A percentile compares a stretch with the other conserved stretches of the same genome.
Conservation (phyloP, 2,113 vertebrate species). For the Plecturocebus donacophilus region DNA sequence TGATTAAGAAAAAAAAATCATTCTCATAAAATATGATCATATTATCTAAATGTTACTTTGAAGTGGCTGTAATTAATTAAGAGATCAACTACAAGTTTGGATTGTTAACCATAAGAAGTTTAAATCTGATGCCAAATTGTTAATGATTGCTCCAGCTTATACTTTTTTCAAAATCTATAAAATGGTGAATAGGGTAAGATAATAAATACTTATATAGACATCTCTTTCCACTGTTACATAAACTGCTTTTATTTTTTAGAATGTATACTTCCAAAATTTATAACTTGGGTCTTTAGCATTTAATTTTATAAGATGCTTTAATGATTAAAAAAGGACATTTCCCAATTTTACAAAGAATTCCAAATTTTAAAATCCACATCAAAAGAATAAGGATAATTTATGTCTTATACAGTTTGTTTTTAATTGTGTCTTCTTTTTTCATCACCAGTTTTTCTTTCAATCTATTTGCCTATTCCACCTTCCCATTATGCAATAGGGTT, state of each 20-base stretch:
- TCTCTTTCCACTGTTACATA: background rate
- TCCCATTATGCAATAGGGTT: background rate
- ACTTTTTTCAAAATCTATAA: background rate
- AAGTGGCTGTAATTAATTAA: background rate
- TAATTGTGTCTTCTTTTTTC: background rate
- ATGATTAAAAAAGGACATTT: background rate
- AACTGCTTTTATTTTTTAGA: background rate
- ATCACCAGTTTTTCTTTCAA: background rate
- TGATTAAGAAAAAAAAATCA: background rate
- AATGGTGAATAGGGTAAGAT: background rate
- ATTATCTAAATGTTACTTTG: background rate
- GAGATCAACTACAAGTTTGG: background rate
- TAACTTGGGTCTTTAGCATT: background rate
- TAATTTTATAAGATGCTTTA: background rate
- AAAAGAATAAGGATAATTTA: background rate
- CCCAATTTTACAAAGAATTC: background rate
- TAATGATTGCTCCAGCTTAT: background rate
- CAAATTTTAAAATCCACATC: background rate
- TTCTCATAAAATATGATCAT: background rate
- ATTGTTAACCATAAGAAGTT: background rate
- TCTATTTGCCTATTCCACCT: background rate
- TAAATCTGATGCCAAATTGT: background rate
- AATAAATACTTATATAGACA: background rate
- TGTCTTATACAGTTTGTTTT: background rate
- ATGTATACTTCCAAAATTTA: background rate